These are phyloP conservation scores for Synergus umbraculus DNA, from an alignment of 2,888 invertebrate species.

Conservation along the genomic window DNA sequence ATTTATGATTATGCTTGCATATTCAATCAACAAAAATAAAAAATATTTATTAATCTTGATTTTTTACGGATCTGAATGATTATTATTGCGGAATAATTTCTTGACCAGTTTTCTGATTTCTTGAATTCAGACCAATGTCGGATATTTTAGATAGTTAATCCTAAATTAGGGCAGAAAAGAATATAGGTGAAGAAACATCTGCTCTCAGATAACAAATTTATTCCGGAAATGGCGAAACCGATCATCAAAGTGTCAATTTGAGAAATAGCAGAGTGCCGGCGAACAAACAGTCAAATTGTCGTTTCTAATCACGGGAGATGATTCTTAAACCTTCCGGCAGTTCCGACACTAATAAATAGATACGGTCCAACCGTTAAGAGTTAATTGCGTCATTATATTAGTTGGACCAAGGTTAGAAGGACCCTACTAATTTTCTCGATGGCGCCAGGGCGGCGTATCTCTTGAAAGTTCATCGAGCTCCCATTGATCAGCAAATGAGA, in stretches of 20 bases:
- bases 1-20: too few species aligned
- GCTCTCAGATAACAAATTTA: neutral
- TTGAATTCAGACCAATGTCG: too few species aligned
- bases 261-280: constrained; percentile 59
- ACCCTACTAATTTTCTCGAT: constrained; percentile 61
- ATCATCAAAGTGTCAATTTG: constrained; percentile 2
- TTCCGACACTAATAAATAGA: constrained; percentile 42
- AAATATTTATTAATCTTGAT: too few species aligned
- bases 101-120: too few species aligned
- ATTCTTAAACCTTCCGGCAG: constrained; percentile 61
- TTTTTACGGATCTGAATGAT: too few species aligned
- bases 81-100: too few species aligned
- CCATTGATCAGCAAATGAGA: constrained; percentile 14
- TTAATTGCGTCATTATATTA: constrained; percentile 51
- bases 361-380: constrained; percentile 53
- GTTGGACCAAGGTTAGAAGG: constrained; percentile 55
- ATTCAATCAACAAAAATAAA: too few species aligned
- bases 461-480: constrained; percentile 1
- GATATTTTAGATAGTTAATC: neutral
- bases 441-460: constrained; percentile 49
- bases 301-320: constrained; percentile 66
- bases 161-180: neutral
- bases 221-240: constrained; percentile 19
- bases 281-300: constrained; percentile 67
- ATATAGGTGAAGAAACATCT: constrained; percentile 2